A percentile compares a stretch with the other conserved stretches of the same genome.
Evolutionary conservation across 2,888 invertebrate genomes (phyloP).

Genomic region (Acrobasis repandana): DNA sequence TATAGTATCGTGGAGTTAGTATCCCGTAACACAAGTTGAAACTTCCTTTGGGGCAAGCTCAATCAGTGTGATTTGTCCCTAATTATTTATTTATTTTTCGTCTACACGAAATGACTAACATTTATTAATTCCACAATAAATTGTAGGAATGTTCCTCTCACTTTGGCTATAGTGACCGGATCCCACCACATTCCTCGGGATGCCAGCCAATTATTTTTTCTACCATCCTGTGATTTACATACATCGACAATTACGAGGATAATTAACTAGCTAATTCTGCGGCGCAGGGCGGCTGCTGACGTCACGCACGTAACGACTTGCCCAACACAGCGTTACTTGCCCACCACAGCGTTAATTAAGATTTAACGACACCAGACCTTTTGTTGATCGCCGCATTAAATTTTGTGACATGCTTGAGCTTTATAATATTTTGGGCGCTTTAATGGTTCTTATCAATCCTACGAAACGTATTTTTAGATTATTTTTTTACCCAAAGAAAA

Average conservation of each 20-base stretch:
- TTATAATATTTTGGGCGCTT: conserved; percentile 16
- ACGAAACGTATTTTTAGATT: background rate
- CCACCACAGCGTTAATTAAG: conserved; percentile 59
- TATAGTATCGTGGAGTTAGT: no score
- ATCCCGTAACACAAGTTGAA: no score
- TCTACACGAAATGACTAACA: background rate
- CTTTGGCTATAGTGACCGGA: background rate
- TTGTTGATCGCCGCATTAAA: conserved; percentile 52
- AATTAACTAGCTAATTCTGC: conserved; percentile 43
- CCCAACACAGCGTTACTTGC: conserved; percentile 51
- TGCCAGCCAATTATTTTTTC: background rate
- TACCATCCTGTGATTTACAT: conserved; percentile 1
- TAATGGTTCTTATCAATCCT: conserved; percentile 6
- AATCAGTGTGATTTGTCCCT: no score
- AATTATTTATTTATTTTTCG: background rate
- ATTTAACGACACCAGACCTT: conserved; percentile 62
- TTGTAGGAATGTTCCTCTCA: background rate
- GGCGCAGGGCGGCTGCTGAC: conserved; percentile 43
- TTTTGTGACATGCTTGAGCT: conserved; percentile 41
- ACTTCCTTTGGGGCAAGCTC: no score
- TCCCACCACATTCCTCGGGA: background rate
- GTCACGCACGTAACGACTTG: conserved; percentile 54
- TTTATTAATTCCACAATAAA: background rate
- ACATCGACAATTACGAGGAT: conserved; percentile 27
- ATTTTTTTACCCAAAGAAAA: background rate